A percentile compares a stretch with the other conserved stretches of the same genome.
phyloP scores from a whole-genome alignment of 2,888 invertebrate species.

The Bimastos eiseni region DNA sequence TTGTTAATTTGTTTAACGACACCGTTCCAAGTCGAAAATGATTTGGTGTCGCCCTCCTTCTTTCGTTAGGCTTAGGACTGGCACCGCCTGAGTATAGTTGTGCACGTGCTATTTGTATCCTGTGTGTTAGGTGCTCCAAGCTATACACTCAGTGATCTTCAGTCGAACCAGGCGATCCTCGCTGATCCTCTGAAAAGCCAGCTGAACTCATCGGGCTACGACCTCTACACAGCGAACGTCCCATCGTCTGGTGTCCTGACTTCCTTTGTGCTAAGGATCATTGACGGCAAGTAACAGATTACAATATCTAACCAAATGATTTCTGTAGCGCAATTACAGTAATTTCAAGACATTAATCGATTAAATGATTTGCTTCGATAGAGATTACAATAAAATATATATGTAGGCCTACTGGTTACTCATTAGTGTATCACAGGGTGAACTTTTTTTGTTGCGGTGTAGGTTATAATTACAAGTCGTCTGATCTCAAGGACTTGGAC shows the following conservation, averaged over 20 bases:
- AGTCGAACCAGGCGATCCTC: not conserved
- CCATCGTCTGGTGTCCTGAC: not conserved
- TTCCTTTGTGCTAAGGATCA: not conserved
- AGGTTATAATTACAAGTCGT: not conserved
- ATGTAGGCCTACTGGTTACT: no score
- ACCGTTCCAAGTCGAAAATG: no score
- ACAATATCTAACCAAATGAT: not conserved
- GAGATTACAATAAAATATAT: no score
- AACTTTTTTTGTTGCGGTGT: not conserved
- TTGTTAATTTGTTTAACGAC: no score
- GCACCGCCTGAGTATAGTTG: no score
- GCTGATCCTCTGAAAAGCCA: not conserved
- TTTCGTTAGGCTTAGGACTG: no score
- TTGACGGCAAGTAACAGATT: not conserved
- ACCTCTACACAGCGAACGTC: not conserved
- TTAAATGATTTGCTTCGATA: no score
- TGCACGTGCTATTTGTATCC: no score
- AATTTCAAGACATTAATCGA: no score
- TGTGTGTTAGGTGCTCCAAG: constrained; percentile 26
- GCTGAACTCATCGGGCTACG: not conserved
- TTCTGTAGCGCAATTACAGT: not conserved
- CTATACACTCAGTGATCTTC: not conserved
- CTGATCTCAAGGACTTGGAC: constrained; percentile 29
- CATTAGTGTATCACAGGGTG: not conserved
- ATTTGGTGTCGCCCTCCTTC: no score